phyloP scores from a whole-genome alignment of 2,888 invertebrate species.

The Panorpa germanica region DNA sequence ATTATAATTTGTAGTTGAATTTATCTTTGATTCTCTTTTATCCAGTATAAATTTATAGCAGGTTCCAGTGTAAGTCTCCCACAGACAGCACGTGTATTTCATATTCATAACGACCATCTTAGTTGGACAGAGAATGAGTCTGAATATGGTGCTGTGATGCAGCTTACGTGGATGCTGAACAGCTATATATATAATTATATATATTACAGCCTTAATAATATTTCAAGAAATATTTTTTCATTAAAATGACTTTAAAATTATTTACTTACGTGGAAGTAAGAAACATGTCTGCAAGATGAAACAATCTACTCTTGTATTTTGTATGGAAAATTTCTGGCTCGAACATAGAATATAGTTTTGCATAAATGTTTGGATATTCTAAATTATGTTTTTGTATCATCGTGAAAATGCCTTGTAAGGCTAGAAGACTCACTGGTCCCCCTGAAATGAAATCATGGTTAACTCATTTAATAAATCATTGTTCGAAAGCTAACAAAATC shows the following conservation, averaged over 20 bases:
- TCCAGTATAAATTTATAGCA: too few relatives aligned
- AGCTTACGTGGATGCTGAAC: neutral
- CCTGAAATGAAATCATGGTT: constrained; percentile 28
- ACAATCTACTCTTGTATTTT: constrained; percentile 72
- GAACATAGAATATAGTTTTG: constrained; percentile 87
- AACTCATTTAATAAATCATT: neutral
- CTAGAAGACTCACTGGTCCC: constrained; percentile 73
- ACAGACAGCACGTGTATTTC: too few relatives aligned
- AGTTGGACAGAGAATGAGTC: too few relatives aligned
- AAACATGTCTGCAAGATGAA: constrained; percentile 79
- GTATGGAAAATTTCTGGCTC: constrained; percentile 81
- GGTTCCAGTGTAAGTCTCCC: too few relatives aligned
- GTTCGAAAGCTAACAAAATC: constrained; percentile 3
- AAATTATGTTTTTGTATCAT: constrained; percentile 83
- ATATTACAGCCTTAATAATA: constrained; percentile 3
- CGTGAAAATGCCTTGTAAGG: constrained; percentile 79
- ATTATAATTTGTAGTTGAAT: too few relatives aligned
- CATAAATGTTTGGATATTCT: constrained; percentile 89
- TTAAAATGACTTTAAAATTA: too few relatives aligned
- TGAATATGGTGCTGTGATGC: too few relatives aligned
- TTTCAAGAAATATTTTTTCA: too few relatives aligned
- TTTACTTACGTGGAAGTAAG: constrained; percentile 76
- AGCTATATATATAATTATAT: neutral
- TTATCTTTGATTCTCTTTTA: too few relatives aligned
- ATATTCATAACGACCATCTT: too few relatives aligned